A percentile compares a stretch with the other conserved stretches of the same genome.
Conservation (phyloP, 2,888 invertebrate species). For the Andrena chrysosceles region DNA sequence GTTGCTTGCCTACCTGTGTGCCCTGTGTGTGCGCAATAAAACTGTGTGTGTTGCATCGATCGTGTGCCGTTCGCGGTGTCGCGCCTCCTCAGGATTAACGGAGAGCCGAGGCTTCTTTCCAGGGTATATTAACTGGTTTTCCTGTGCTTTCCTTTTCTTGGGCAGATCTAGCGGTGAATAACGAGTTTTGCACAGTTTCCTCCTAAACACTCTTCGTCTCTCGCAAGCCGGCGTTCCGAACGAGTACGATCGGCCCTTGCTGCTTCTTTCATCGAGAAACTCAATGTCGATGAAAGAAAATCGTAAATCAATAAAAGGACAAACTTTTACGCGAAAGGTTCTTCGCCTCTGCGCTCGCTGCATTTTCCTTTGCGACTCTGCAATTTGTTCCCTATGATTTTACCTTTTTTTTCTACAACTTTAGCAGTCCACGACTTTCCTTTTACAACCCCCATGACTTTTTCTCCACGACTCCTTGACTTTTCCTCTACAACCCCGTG, state of each 20-base stretch:
- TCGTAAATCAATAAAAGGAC: not conserved
- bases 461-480: too few relatives aligned
- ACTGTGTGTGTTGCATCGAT: slow-evolving; percentile 51
- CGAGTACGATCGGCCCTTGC: slow-evolving; percentile 39
- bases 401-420: too few relatives aligned
- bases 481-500: too few relatives aligned
- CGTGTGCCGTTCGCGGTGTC: slow-evolving; percentile 32
- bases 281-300: not conserved
- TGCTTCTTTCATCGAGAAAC: not conserved
- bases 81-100: slow-evolving; percentile 54
- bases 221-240: slow-evolving; percentile 36
- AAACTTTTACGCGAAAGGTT: not conserved
- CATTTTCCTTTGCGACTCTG: too few relatives aligned
- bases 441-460: too few relatives aligned
- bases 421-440: too few relatives aligned
- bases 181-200: slow-evolving; percentile 46
- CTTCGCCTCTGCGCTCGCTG: not conserved
- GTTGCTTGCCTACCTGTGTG: slow-evolving; percentile 32
- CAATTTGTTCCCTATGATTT: too few relatives aligned
- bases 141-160: slow-evolving; percentile 51
- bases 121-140: slow-evolving; percentile 62
- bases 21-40: slow-evolving; percentile 33
- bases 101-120: slow-evolving; percentile 61
- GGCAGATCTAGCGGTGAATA: slow-evolving; percentile 49
- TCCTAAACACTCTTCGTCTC: slow-evolving; percentile 22